A percentile compares a stretch with the other conserved stretches of the same genome.
Evolutionary conservation across 2,888 invertebrate species (phyloP).

Genomic region (Cosmia pyralina): DNA sequence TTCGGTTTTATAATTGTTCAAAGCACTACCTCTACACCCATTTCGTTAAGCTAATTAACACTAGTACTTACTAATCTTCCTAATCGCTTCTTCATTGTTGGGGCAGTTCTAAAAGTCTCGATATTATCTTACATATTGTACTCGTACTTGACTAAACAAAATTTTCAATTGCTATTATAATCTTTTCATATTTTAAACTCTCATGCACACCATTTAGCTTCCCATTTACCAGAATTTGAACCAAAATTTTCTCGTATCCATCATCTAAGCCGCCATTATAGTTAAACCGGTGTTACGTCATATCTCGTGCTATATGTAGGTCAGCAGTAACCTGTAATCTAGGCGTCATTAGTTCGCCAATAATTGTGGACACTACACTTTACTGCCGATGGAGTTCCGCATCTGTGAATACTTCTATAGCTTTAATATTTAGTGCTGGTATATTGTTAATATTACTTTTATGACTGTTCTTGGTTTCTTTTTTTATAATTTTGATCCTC

Average conservation of each 20-base stretch:
- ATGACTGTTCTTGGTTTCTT: background rate
- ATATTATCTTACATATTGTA: background rate
- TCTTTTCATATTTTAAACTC: background rate
- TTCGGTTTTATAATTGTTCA: background rate
- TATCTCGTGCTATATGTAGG: constrained; percentile 66
- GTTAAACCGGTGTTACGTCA: constrained; percentile 58
- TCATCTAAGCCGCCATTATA: constrained; percentile 51
- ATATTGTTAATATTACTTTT: background rate
- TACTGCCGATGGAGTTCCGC: constrained; percentile 55
- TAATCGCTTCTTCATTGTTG: background rate
- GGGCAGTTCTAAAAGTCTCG: background rate
- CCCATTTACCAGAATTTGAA: background rate
- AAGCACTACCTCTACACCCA: background rate
- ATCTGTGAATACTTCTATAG: constrained; percentile 24
- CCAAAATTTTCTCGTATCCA: constrained; percentile 34
- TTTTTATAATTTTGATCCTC: background rate
- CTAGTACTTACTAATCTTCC: background rate
- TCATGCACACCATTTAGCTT: background rate
- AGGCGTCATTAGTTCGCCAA: constrained; percentile 68
- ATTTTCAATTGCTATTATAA: no score
- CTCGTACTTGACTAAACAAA: background rate
- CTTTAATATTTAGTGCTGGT: background rate
- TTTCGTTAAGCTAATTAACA: background rate
- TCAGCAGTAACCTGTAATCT: constrained; percentile 71
- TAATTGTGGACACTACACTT: constrained; percentile 64